Conservation (phyloP, 2,888 invertebrate genomes). For the Mesorhabditis belari region DNA sequence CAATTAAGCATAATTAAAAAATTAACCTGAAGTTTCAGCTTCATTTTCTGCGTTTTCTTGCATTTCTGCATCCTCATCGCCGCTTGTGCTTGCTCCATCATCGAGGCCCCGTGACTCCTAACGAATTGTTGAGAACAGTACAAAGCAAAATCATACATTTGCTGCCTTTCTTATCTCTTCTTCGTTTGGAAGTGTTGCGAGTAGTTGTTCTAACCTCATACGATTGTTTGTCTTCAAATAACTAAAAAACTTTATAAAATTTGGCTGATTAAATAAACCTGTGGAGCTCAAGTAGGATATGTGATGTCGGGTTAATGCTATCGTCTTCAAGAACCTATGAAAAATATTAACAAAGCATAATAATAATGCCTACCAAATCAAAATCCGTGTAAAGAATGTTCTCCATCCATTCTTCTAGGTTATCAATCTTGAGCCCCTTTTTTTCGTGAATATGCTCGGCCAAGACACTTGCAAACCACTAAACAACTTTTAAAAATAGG, state of each 20-base stretch:
- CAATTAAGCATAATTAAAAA: too few relatives aligned
- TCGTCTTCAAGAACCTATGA: constrained; percentile 34
- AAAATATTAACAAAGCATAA: not conserved
- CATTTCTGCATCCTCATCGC: constrained; percentile 20
- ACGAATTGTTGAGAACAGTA: not conserved
- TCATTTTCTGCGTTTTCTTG: constrained; percentile 12
- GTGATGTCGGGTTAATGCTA: constrained; percentile 26
- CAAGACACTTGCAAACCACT: constrained; percentile 36
- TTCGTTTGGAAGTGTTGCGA: constrained; percentile 6
- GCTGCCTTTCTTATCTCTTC: constrained; percentile 1
- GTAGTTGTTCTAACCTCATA: constrained; percentile 15
- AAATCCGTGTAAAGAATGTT: constrained; percentile 35
- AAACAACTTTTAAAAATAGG: constrained; percentile 7
- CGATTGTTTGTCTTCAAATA: constrained; percentile 25
- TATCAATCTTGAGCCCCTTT: constrained; percentile 30
- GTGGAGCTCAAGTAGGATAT: constrained; percentile 27
- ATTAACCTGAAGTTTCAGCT: too few relatives aligned
- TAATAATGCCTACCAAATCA: constrained; percentile 13
- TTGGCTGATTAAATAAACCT: constrained; percentile 5
- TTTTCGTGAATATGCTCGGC: constrained; percentile 22
- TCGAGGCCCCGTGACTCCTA: not conserved
- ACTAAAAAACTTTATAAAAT: constrained; percentile 3
- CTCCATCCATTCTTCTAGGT: constrained; percentile 39
- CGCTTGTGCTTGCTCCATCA: constrained; percentile 7
- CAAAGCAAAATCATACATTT: constrained; percentile 5